These are phyloP conservation scores for Ips typographus DNA, from an alignment of 1,140 invertebrate genomes.

Conservation along the genomic window DNA sequence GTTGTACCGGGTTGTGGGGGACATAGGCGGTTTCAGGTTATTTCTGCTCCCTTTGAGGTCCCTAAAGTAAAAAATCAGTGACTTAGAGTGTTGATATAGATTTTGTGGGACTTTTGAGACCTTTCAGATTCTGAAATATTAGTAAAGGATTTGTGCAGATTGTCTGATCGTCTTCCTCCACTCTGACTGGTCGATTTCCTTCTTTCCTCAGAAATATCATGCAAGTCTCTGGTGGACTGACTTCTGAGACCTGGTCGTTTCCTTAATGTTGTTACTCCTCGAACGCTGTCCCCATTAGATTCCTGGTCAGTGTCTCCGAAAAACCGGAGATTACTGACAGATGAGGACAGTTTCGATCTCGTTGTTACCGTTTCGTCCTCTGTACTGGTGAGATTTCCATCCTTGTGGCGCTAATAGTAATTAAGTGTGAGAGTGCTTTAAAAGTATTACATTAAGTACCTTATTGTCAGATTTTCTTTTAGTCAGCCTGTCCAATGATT, in stretches of 20 bases:
- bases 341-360: conserved; percentile 48
- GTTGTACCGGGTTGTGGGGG: conserved; percentile 40
- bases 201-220: conserved; percentile 61
- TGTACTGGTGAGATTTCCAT: conserved; percentile 51
- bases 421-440: not conserved
- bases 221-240: conserved; percentile 55
- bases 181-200: conserved; percentile 46
- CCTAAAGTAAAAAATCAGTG: not conserved
- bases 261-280: conserved; percentile 47
- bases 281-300: conserved; percentile 58
- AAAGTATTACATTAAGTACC: conserved; percentile 40
- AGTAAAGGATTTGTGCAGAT: conserved; percentile 44
- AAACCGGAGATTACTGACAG: conserved; percentile 71
- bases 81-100: not conserved
- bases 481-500: conserved; percentile 62
- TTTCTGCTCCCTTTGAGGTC: conserved; percentile 19
- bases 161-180: conserved; percentile 3
- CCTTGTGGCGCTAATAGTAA: conserved; percentile 38
- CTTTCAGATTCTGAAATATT: conserved; percentile 46
- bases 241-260: conserved; percentile 38
- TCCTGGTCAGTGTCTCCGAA: conserved; percentile 79
- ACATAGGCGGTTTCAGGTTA: conserved; percentile 46
- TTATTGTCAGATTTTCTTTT: conserved; percentile 56
- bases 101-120: conserved; percentile 7
- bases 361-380: conserved; percentile 50